phyloP scores from a whole-genome alignment of 2,113 vertebrate genomes.

The Rhinogobius similis region DNA sequence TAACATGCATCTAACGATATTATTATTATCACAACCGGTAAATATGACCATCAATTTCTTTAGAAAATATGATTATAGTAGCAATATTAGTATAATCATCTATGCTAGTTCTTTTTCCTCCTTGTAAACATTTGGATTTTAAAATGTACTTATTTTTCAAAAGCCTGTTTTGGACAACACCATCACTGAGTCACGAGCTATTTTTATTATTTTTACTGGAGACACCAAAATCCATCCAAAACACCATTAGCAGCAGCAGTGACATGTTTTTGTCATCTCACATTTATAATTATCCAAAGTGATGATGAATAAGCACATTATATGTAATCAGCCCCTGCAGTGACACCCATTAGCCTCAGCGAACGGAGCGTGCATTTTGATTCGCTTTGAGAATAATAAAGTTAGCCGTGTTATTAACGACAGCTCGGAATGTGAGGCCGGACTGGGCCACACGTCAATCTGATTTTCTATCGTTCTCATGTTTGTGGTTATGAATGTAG shows the following conservation, averaged over 20 bases:
- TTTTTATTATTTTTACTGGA: no score
- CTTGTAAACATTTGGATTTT: not conserved
- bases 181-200: no score
- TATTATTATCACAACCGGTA: no score
- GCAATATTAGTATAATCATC: no score
- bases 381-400: constrained; percentile 5
- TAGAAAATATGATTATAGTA: no score
- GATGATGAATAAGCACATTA: constrained; percentile 27
- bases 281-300: constrained; percentile 21
- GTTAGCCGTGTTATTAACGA: constrained; percentile 24
- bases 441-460: not conserved
- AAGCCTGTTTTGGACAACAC: not conserved
- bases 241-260: not conserved
- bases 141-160: not conserved
- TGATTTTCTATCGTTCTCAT: not conserved
- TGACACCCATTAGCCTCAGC: constrained; percentile 27
- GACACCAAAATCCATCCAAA: not conserved
- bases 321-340: constrained; percentile 20
- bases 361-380: constrained; percentile 7
- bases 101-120: no score
- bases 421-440: constrained; percentile 20
- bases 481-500: not conserved
- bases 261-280: constrained; percentile 9
- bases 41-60: no score
- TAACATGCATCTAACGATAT: no score